These are phyloP conservation scores for Hyperopisus bebe DNA, from an alignment of 2,113 vertebrate species.

Conservation along the genomic window DNA sequence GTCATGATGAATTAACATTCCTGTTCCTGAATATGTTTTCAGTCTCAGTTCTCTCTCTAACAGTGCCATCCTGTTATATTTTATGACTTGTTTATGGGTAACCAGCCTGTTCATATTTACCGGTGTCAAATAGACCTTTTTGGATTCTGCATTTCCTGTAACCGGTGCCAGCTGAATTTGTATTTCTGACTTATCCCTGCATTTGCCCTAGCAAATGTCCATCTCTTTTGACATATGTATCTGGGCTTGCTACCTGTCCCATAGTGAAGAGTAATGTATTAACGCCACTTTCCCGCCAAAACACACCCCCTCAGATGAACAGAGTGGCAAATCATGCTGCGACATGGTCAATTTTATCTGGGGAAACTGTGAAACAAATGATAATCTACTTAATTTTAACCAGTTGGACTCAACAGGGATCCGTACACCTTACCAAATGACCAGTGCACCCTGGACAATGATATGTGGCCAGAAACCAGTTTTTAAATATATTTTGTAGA, in stretches of 20 bases:
- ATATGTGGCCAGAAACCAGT: not conserved
- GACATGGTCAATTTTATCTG: no score
- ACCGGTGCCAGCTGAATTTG: not conserved
- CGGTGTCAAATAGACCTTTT: not conserved
- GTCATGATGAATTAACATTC: not conserved
- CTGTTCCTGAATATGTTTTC: not conserved
- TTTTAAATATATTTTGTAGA: no score
- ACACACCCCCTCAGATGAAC: no score
- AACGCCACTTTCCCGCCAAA: not conserved
- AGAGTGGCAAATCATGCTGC: no score
- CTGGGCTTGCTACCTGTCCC: no score
- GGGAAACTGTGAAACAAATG: no score
- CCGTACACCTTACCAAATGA: no score
- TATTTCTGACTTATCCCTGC: no score
- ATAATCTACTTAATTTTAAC: no score
- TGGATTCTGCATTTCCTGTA: not conserved
- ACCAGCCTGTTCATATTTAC: not conserved
- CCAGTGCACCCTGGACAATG: no score
- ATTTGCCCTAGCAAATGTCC: not conserved
- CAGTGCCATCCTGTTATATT: not conserved
- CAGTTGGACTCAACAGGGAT: no score
- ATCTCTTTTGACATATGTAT: not conserved
- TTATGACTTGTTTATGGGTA: not conserved
- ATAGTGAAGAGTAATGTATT: not conserved
- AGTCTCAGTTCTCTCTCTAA: not conserved